Percentiles rank a stretch among this genome's conserved stretches.
Evolutionary conservation across 2,888 invertebrate genomes (phyloP).

Genomic region (Dorcus hopei): DNA sequence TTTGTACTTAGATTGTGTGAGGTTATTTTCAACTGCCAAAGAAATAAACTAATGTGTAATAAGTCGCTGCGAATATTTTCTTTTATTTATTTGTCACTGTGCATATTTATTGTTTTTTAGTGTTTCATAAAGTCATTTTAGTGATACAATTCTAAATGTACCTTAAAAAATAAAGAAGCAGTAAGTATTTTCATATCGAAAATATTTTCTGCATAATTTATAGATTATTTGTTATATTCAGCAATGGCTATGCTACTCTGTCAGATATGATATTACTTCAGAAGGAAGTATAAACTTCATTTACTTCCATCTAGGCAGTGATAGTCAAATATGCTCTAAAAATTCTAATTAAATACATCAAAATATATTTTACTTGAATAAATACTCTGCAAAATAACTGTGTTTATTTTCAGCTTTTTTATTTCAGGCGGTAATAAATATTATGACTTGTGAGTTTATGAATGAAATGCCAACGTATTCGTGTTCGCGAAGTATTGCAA

Average conservation of each 20-base stretch:
- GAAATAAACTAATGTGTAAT: neutral
- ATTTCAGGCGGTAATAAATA: too few relatives aligned
- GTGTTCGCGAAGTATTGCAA: too few relatives aligned
- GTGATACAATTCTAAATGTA: conserved; percentile 7
- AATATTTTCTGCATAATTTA: too few relatives aligned
- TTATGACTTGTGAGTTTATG: too few relatives aligned
- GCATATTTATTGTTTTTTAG: conserved; percentile 1
- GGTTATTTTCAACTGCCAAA: neutral
- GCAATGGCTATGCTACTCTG: too few relatives aligned
- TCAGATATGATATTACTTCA: too few relatives aligned
- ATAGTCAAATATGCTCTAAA: neutral
- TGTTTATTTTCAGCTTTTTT: neutral
- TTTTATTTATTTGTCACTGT: conserved; percentile 7
- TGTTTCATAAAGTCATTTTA: conserved; percentile 2
- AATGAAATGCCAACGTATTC: too few relatives aligned
- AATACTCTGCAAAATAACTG: conserved; percentile 13
- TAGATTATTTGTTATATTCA: too few relatives aligned
- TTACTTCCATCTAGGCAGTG: too few relatives aligned
- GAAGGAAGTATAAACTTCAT: too few relatives aligned
- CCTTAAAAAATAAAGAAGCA: too few relatives aligned
- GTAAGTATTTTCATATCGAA: too few relatives aligned
- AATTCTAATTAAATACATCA: conserved; percentile 4
- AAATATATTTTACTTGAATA: conserved; percentile 17
- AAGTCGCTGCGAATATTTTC: conserved; percentile 8
- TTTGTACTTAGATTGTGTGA: neutral